Percentiles rank a stretch among this genome's conserved stretches.
Evolutionary conservation across 2,113 vertebrate genomes (phyloP).

Genomic region (Erpornis zantholeuca): DNA sequence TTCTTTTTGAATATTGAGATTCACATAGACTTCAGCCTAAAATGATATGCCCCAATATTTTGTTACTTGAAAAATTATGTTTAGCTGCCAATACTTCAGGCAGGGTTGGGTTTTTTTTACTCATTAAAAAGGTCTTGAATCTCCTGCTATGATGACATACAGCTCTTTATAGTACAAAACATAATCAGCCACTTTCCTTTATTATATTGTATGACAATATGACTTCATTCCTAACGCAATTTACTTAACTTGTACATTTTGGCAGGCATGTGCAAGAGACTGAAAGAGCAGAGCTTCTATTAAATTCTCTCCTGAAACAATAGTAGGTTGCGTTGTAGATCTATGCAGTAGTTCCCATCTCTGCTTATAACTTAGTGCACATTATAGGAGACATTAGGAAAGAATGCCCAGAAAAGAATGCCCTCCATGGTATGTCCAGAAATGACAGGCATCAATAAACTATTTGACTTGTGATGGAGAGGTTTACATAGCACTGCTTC

Average conservation of each 20-base stretch:
- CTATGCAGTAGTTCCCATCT: not conserved
- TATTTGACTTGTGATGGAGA: not conserved
- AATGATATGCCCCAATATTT: not conserved
- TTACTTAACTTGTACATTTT: constrained; percentile 18
- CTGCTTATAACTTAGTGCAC: not conserved
- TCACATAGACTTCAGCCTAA: not conserved
- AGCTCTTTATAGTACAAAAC: not conserved
- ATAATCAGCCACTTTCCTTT: not conserved
- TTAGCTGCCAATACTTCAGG: not conserved
- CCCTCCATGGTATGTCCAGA: not conserved
- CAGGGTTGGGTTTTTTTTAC: not conserved
- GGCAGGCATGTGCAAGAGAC: not conserved
- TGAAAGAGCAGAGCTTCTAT: not conserved
- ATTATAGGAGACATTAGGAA: not conserved
- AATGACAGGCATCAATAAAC: not conserved
- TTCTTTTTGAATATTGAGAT: not conserved
- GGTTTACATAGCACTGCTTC: not conserved
- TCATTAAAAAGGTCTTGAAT: not conserved
- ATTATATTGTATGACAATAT: not conserved
- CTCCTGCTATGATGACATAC: not conserved
- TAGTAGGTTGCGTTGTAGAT: not conserved
- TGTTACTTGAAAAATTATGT: not conserved
- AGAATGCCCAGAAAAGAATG: not conserved
- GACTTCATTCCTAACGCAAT: constrained; percentile 7
- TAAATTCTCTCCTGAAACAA: not conserved